Percentiles rank a stretch among this genome's conserved stretches.
phyloP scores from a whole-genome alignment of 2,888 invertebrate genomes.

The Osmoderma eremita region DNA sequence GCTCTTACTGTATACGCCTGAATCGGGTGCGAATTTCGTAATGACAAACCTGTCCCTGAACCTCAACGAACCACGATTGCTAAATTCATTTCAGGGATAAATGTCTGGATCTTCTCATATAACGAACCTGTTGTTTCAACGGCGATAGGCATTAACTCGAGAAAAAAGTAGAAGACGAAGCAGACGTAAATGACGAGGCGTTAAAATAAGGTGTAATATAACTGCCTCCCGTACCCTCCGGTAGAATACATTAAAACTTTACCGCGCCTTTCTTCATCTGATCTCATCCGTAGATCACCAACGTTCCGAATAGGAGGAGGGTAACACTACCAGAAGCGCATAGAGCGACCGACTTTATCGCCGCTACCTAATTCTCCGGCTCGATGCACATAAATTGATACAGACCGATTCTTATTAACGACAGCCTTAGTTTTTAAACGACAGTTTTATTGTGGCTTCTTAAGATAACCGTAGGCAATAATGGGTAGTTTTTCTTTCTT shows the following conservation, averaged over 20 bases:
- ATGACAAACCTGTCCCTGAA: too few relatives aligned
- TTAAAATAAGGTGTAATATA: slow-evolving; percentile 13
- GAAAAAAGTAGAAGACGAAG: slow-evolving; percentile 1
- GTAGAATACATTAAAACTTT: slow-evolving; percentile 25
- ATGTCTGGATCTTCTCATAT: neutral
- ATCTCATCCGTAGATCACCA: slow-evolving; percentile 12
- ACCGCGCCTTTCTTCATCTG: slow-evolving; percentile 13
- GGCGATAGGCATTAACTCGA: neutral
- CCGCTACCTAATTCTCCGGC: slow-evolving; percentile 57
- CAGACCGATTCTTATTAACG: slow-evolving; percentile 62
- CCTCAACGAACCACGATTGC: too few relatives aligned
- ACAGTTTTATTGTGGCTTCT: slow-evolving; percentile 64
- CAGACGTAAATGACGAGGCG: slow-evolving; percentile 4
- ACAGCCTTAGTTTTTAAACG: slow-evolving; percentile 62
- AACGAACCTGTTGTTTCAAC: neutral
- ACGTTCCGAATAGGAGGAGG: slow-evolving; percentile 12
- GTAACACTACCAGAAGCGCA: neutral
- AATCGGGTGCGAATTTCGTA: too few relatives aligned
- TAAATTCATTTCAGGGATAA: too few relatives aligned
- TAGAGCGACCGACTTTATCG: slow-evolving; percentile 29
- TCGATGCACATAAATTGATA: slow-evolving; percentile 60
- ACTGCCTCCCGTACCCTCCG: neutral
- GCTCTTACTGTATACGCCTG: too few relatives aligned
- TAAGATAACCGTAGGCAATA: slow-evolving; percentile 66
- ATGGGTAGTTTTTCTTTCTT: slow-evolving; percentile 64